phyloP scores from a whole-genome alignment of 2,888 invertebrate species.

The Horisme vitalbata region DNA sequence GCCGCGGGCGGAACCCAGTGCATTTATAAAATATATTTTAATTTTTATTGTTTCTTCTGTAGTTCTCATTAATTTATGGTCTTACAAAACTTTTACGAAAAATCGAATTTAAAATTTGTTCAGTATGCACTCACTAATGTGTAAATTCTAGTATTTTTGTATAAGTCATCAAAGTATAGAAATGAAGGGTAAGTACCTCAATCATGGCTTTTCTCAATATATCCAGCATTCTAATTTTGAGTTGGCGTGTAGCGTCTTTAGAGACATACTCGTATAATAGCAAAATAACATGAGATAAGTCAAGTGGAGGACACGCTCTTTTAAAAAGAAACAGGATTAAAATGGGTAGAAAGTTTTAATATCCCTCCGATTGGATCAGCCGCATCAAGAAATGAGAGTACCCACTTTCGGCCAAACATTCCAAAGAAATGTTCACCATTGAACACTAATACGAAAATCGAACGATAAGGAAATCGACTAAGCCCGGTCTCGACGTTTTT shows the following conservation, averaged over 20 bases:
- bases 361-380: slow-evolving; percentile 79
- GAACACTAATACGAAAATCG: slow-evolving; percentile 67
- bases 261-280: too few relatives aligned
- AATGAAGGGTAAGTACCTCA: too few relatives aligned
- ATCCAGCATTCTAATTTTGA: slow-evolving; percentile 47
- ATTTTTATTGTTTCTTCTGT: too few relatives aligned
- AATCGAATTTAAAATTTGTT: too few relatives aligned
- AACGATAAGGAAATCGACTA: slow-evolving; percentile 63
- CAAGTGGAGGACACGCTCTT: slow-evolving; percentile 49
- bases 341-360: slow-evolving; percentile 77
- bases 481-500: slow-evolving; percentile 42
- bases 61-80: too few relatives aligned
- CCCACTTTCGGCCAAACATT: slow-evolving; percentile 25
- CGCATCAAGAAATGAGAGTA: slow-evolving; percentile 61
- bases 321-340: slow-evolving; percentile 62
- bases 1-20: too few relatives aligned
- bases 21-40: too few relatives aligned
- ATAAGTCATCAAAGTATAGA: too few relatives aligned
- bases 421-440: slow-evolving; percentile 39
- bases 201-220: too few relatives aligned
- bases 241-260: slow-evolving; percentile 54
- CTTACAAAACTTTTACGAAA: too few relatives aligned
- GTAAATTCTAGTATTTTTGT: too few relatives aligned
- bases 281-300: slow-evolving; percentile 49
- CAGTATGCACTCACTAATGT: too few relatives aligned